A percentile compares a stretch with the other conserved stretches of the same genome.
Conservation (phyloP, 1,140 invertebrate genomes). For the Nomia melanderi region DNA sequence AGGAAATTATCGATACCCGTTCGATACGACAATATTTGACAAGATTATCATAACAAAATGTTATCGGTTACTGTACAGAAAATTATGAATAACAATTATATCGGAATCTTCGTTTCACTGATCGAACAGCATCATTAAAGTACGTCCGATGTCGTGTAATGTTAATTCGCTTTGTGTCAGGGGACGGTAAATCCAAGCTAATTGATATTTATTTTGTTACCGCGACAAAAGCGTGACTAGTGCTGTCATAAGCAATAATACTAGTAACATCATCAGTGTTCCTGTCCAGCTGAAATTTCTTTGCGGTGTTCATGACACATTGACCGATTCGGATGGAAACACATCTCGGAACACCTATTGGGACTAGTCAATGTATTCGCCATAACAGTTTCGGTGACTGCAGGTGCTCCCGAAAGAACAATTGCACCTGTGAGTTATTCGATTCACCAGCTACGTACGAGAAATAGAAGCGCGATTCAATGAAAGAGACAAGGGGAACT, state of each 20-base stretch:
- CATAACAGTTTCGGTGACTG: slow-evolving; percentile 60
- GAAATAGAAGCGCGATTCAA: background rate
- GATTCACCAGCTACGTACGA: background rate
- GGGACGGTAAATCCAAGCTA: slow-evolving; percentile 9
- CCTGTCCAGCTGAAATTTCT: background rate
- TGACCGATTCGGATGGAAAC: slow-evolving; percentile 16
- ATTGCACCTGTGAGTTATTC: slow-evolving; percentile 45
- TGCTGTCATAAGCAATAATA: slow-evolving; percentile 27
- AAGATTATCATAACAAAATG: background rate
- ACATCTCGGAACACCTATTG: slow-evolving; percentile 3
- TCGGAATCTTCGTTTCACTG: no score
- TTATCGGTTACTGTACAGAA: no score
- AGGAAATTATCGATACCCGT: background rate
- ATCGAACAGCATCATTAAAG: slow-evolving; percentile 15
- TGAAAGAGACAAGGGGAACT: background rate
- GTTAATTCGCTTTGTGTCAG: slow-evolving; percentile 15
- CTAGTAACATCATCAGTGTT: background rate
- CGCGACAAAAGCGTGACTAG: slow-evolving; percentile 47
- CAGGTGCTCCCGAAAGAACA: slow-evolving; percentile 61
- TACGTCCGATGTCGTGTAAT: slow-evolving; percentile 30
- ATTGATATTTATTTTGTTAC: slow-evolving; percentile 56
- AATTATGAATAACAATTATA: background rate
- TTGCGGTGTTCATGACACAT: background rate
- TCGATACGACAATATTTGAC: background rate
- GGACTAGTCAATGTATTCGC: slow-evolving; percentile 55